Base-by-base conservation (phyloP, 1,140 invertebrate genomes). In the Plutomurus gul region DNA sequence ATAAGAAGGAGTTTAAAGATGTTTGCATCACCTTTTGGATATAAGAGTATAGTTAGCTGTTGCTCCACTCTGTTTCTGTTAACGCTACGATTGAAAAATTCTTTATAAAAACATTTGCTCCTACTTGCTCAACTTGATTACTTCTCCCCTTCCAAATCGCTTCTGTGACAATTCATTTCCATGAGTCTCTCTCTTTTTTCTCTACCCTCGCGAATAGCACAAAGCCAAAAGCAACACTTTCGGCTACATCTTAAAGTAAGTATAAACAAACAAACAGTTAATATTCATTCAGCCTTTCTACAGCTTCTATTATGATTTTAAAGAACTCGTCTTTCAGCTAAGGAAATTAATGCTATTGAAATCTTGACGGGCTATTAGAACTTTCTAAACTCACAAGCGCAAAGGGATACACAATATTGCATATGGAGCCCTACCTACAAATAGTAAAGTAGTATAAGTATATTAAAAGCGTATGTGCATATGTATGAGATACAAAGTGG, bases 91-190 rank as follows among this genome's bases (percentile, higher is more conserved):
- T n/a, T n/a, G n/a, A n/a, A n/a, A n/a, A 76, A 51, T 40, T 51
- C 75, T 49, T 76, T 76, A 49, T 51, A 65, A 76, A 76, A 76
- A 76, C 75, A 76, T 76, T 76, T 39, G 75, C 75, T 76, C 47
- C 40, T 65, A 18, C 75, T 49, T 75, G 36, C 47, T 65, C 56
- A 65, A 65, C 56, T 65, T 65, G n/a, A 16, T 56, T 56, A 11
- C 46, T 36, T 72, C 25, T 72, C 40, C 36, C 43, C 40, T 72
- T 72, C 43, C 40, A 40, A 27, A 36, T 40, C 40, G 39, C 40
- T 27, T 72, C 70, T 22, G n/a, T 30, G 60, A 27, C 10, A 10
- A 46, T 10, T n/a, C 40, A 46, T 46, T 11, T 11, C n/a, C 10
- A 46, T 46, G n/a, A 13, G 10, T 56, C 20, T 56, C 20, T 22